Conservation (phyloP, 1,140 invertebrate species). For the Vollenhovia emeryi region DNA sequence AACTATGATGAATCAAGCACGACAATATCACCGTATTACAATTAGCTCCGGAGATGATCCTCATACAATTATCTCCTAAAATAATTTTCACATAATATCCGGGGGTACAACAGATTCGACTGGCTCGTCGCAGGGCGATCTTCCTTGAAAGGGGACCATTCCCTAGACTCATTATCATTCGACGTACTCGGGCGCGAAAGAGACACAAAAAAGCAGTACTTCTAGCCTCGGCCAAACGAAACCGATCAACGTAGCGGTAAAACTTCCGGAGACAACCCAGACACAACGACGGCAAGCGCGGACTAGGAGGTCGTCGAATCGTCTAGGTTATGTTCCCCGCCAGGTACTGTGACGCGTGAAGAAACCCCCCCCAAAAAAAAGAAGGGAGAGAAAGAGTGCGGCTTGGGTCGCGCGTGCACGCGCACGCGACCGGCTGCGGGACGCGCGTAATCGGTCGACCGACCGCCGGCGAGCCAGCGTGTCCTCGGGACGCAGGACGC, state of each 20-base stretch:
- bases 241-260: background rate
- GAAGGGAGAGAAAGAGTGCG: background rate
- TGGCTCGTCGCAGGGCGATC: background rate
- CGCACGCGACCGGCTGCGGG: too few relatives aligned
- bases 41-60: background rate
- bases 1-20: background rate
- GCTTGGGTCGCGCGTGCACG: background rate
- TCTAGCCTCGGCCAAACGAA: background rate
- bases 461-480: too few relatives aligned
- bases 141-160: background rate
- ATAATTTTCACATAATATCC: background rate
- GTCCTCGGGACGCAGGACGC: constrained; percentile 29
- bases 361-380: too few relatives aligned
- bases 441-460: too few relatives aligned
- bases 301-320: background rate
- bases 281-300: background rate
- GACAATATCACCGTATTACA: background rate
- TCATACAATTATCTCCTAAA: background rate
- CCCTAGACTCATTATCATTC: background rate
- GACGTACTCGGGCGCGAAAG: too few relatives aligned
- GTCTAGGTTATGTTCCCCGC: constrained; percentile 34
- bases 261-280: too few relatives aligned
- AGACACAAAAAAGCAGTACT: background rate
- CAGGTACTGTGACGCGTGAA: background rate
- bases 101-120: background rate